These are phyloP conservation scores for Echinometra lucunter DNA, from an alignment of 53 echinoderm and acorn worm genomes.

Conservation along the genomic window DNA sequence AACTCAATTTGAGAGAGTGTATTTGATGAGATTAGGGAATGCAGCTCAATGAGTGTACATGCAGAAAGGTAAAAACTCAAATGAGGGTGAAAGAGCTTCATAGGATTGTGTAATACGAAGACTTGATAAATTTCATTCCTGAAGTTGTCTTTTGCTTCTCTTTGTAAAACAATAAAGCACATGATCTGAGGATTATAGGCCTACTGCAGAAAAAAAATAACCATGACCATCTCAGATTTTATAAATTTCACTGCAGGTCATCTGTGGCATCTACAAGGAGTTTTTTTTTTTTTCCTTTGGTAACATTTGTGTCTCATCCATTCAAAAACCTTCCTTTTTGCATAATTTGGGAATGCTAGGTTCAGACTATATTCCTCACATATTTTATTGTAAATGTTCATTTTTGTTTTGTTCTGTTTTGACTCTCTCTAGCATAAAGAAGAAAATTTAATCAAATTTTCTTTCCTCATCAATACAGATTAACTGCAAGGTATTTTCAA, in stretches of 20 bases:
- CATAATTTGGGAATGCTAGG: not conserved
- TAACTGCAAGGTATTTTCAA: not conserved
- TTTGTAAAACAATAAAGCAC: not conserved
- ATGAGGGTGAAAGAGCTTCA: not conserved
- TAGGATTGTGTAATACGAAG: not conserved
- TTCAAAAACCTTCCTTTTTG: not conserved
- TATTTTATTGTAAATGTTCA: not conserved
- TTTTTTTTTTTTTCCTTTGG: not conserved
- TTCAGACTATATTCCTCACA: not conserved
- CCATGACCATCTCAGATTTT: not conserved
- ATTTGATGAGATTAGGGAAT: slow-evolving; percentile 13
- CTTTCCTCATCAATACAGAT: not conserved
- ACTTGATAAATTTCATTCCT: not conserved
- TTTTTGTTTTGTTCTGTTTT: no score
- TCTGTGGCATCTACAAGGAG: not conserved
- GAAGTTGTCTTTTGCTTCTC: not conserved
- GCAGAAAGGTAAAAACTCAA: not conserved
- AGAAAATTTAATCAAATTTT: not conserved
- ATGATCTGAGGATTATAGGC: not conserved
- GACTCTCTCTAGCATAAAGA: not conserved
- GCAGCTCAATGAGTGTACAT: not conserved
- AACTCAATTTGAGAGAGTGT: slow-evolving; percentile 18
- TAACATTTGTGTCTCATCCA: not conserved
- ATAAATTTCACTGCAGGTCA: not conserved
- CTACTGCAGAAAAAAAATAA: not conserved